phyloP scores from a whole-genome alignment of 2,797 vertebrate species.

The Dromococcyx pavoninus region DNA sequence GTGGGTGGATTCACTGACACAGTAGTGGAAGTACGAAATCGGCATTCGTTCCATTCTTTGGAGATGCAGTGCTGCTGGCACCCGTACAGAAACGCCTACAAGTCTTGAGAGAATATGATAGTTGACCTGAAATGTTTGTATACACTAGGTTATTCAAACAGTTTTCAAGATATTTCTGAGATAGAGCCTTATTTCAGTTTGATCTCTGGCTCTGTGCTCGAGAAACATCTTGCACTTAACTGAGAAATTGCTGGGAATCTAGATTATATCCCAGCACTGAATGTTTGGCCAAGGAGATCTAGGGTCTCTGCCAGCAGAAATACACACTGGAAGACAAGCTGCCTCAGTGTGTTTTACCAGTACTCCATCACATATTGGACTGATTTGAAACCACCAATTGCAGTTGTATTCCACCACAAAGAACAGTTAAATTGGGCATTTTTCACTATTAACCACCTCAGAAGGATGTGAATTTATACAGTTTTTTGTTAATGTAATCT shows the following conservation, averaged over 20 bases:
- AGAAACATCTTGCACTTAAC: constrained; percentile 62
- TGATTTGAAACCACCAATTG: constrained; percentile 17
- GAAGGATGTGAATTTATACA: background rate
- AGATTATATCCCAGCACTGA: background rate
- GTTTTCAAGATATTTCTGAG: constrained; percentile 55
- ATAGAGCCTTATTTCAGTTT: constrained; percentile 29
- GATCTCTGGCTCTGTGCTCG: constrained; percentile 24
- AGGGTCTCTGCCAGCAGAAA: constrained; percentile 61
- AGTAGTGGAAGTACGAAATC: constrained; percentile 48
- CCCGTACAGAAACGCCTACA: constrained; percentile 50
- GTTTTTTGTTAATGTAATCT: background rate
- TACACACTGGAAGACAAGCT: constrained; percentile 23
- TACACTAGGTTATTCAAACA: constrained; percentile 60
- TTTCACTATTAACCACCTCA: background rate
- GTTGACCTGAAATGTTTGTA: constrained; percentile 67
- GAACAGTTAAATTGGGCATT: background rate
- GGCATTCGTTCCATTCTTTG: constrained; percentile 55
- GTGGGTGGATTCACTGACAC: constrained; percentile 57
- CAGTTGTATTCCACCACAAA: background rate
- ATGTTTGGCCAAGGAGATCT: constrained; percentile 24
- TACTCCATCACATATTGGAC: constrained; percentile 8
- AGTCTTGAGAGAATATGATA: constrained; percentile 54
- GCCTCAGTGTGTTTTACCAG: constrained; percentile 28
- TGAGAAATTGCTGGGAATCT: constrained; percentile 61
- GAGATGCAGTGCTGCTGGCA: constrained; percentile 44